Evolutionary conservation across 2,113 vertebrate species (phyloP).

Genomic region (Muntiacus reevesi): DNA sequence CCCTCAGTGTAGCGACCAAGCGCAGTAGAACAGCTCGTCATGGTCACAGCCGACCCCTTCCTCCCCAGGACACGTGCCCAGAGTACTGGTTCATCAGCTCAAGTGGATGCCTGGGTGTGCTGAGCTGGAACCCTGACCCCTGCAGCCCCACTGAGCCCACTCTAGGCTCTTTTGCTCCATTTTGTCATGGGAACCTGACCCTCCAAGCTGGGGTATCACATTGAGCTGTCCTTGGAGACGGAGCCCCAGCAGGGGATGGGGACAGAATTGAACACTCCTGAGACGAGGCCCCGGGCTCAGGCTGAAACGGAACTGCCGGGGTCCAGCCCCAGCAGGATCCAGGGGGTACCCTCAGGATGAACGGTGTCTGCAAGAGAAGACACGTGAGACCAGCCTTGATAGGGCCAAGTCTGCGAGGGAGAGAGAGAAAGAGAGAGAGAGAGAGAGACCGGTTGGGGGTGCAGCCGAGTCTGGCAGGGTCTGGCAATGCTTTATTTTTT

Average conservation of each 20-base stretch:
- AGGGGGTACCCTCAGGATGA: no score
- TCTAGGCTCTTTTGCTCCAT: accelerated
- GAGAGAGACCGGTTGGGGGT: no score
- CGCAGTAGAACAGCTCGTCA: accelerated
- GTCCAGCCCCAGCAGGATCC: no score
- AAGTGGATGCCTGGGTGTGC: accelerated
- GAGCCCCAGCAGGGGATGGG: background rate
- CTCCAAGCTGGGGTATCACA: background rate
- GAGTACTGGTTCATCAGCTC: background rate
- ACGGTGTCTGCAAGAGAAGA: no score
- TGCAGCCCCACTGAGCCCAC: no score
- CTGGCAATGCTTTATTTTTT: no score
- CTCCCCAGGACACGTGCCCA: accelerated
- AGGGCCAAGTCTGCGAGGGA: no score
- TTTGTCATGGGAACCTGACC: accelerated
- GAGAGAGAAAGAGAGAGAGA: no score
- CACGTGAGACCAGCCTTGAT: no score
- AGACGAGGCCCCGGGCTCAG: accelerated
- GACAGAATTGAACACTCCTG: background rate
- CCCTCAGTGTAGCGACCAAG: accelerated
- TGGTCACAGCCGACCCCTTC: accelerated
- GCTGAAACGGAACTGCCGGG: accelerated
- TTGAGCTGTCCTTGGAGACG: background rate
- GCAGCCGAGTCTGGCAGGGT: no score
- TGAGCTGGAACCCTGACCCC: background rate